Conservation (phyloP, 2,888 invertebrate genomes). For the Anoncus sp. region DNA sequence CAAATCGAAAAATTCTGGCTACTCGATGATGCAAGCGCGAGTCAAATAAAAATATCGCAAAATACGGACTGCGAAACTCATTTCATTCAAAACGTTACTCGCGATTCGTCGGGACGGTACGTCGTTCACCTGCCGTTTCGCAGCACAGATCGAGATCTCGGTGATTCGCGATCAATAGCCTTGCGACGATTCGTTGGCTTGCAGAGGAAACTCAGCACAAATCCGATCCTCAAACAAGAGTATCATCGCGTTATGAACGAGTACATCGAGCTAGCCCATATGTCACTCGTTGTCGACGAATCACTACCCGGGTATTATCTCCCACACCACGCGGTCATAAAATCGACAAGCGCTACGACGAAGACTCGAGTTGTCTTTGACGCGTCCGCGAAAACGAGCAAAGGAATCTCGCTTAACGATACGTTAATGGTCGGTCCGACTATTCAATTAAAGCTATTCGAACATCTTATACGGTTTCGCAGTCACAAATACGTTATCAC, state of each 20-base stretch:
- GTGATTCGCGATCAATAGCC: constrained; percentile 56
- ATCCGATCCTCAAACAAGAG: constrained; percentile 48
- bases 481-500: constrained; percentile 42
- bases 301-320: constrained; percentile 55
- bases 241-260: constrained; percentile 57
- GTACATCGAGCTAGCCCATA: constrained; percentile 54
- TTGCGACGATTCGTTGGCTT: constrained; percentile 39
- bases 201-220: constrained; percentile 32
- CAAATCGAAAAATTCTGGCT: constrained; percentile 34
- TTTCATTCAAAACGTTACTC: constrained; percentile 24
- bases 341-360: constrained; percentile 49
- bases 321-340: constrained; percentile 62
- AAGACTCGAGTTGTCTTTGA: constrained; percentile 55
- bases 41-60: constrained; percentile 28
- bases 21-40: constrained; percentile 33
- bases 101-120: too few relatives aligned
- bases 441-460: constrained; percentile 36
- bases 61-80: constrained; percentile 33
- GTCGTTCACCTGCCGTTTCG: constrained; percentile 32
- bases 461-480: constrained; percentile 41
- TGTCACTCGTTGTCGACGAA: constrained; percentile 38
- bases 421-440: constrained; percentile 41
- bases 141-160: constrained; percentile 47
- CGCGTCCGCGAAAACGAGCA: constrained; percentile 43
- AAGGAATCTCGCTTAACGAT: constrained; percentile 40